Evolutionary conservation across 2,797 vertebrate genomes (phyloP).

Genomic region (Peromyscus aztecus): DNA sequence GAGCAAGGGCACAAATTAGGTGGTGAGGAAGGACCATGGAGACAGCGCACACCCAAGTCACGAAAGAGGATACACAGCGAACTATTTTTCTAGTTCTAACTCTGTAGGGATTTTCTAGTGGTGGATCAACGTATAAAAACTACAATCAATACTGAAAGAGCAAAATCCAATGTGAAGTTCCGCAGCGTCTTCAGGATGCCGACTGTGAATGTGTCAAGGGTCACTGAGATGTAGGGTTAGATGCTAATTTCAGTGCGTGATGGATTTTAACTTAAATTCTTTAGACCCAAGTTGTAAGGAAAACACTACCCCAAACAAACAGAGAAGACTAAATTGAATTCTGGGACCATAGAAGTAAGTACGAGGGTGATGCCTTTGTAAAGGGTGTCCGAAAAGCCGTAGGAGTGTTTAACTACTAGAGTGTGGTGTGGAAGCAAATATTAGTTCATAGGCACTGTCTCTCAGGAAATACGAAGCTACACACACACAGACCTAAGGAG

Average conservation of each 20-base stretch:
- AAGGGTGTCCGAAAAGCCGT: background rate
- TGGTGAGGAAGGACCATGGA: background rate
- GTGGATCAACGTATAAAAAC: background rate
- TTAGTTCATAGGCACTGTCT: slow-evolving; percentile 10
- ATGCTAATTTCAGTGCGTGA: background rate
- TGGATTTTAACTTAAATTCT: background rate
- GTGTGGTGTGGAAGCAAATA: background rate
- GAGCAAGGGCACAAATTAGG: no score
- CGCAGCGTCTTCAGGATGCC: no score
- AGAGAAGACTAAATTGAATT: background rate
- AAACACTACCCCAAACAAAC: background rate
- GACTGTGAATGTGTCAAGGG: no score
- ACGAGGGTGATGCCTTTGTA: background rate
- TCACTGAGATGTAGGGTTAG: background rate
- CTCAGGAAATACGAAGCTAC: background rate
- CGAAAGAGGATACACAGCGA: background rate
- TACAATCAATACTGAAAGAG: background rate
- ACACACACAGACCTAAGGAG: background rate
- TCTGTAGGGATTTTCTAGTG: background rate
- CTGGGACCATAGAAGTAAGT: background rate
- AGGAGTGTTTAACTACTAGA: background rate
- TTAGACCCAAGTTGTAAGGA: background rate
- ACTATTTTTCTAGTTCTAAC: background rate
- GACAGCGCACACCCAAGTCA: background rate
- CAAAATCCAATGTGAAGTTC: background rate